Evolutionary conservation across 2,888 invertebrate species (phyloP).

Genomic region (Elegia similella): DNA sequence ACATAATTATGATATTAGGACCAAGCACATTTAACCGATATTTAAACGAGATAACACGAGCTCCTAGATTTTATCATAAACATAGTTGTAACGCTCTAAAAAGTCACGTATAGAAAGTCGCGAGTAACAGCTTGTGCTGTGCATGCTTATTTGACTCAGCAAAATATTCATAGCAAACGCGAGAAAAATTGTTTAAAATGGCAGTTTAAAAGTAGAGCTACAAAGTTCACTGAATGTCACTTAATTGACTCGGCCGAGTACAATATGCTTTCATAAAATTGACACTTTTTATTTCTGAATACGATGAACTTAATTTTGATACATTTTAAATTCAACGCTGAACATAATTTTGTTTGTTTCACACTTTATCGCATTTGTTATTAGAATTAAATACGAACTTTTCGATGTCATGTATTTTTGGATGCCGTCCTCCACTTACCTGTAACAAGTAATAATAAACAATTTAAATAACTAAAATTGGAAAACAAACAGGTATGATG

Average conservation of each 20-base stretch:
- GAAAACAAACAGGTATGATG: too few species aligned
- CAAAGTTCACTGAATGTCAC: not conserved
- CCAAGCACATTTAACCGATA: too few species aligned
- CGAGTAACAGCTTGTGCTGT: conserved; percentile 24
- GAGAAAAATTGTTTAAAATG: conserved; percentile 26
- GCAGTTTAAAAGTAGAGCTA: conserved; percentile 14
- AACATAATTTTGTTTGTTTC: not conserved
- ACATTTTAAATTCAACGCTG: not conserved
- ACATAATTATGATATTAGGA: too few species aligned
- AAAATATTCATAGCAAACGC: conserved; percentile 21
- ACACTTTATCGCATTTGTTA: too few species aligned
- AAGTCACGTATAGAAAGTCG: not conserved
- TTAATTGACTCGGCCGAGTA: not conserved
- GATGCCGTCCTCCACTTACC: too few species aligned
- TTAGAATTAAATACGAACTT: not conserved
- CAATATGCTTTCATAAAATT: not conserved
- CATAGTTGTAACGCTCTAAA: not conserved
- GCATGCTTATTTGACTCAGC: conserved; percentile 22
- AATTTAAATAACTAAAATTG: too few species aligned
- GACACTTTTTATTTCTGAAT: not conserved
- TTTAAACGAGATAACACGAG: too few species aligned
- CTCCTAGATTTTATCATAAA: not conserved
- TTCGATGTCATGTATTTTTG: too few species aligned
- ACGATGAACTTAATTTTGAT: not conserved
- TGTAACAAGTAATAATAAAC: too few species aligned